Conservation (phyloP, 2,888 invertebrate genomes). For the Girardia tigrina region DNA sequence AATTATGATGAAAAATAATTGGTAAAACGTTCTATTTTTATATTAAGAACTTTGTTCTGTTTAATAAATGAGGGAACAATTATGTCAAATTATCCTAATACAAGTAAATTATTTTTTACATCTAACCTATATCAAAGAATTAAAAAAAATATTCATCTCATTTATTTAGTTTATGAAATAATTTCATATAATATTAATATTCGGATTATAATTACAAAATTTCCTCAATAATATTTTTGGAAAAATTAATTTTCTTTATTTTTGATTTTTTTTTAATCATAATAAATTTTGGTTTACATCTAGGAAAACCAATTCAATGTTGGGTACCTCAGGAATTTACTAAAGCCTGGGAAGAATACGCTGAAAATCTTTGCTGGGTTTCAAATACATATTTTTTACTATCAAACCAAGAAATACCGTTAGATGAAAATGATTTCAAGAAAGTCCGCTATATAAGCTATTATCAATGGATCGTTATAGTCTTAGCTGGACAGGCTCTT, state of each 20-base stretch:
- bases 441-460: slow-evolving; percentile 32
- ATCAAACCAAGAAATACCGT: slow-evolving; percentile 32
- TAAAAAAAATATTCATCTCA: too few species aligned
- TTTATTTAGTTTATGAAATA: too few species aligned
- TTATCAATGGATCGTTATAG: slow-evolving; percentile 37
- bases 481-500: slow-evolving; percentile 35
- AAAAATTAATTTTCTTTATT: not conserved
- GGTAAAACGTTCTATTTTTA: too few species aligned
- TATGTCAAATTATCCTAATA: too few species aligned
- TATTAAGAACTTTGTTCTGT: too few species aligned
- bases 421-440: slow-evolving; percentile 27
- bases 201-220: too few species aligned
- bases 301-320: slow-evolving; percentile 36
- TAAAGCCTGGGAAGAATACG: slow-evolving; percentile 37
- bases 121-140: too few species aligned
- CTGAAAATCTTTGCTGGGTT: slow-evolving; percentile 37
- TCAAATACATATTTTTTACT: slow-evolving; percentile 36
- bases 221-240: too few species aligned
- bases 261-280: not conserved
- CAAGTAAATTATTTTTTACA: too few species aligned
- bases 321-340: slow-evolving; percentile 37
- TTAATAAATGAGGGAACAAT: too few species aligned
- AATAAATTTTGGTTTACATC: not conserved
- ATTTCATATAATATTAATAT: too few species aligned
- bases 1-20: too few species aligned